Evolutionary conservation across 2,113 vertebrate genomes (phyloP), one percentile per base, ranked within the genome.

Genomic region (Urocolius indicus): DNA sequence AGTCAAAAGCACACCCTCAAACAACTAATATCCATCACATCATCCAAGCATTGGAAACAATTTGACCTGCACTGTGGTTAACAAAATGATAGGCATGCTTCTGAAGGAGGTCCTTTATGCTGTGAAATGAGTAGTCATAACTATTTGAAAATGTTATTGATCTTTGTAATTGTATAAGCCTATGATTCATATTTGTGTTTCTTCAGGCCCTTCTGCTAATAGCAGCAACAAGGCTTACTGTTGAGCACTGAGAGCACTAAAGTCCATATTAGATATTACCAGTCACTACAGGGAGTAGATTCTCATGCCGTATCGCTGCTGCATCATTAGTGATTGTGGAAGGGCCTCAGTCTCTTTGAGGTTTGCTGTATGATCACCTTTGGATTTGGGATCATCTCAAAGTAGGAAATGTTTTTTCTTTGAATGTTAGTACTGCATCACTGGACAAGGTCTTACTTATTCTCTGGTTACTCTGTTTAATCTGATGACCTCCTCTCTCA

Each of bases 121-220:
- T 2, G 2, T 54, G 23, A 94, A 79, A 92, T 90, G 20, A 69
- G 83, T 88, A 0, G 0, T 77, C 65, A 84, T 38, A 86, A 32
- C 72, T 83, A 93, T 93, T 93, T 85, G 38, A 88, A 95, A 97
- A 74, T 66, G 59, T 20, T 74, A 65, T 15, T 48, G 36, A 16
- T 59, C 61, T 93, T 78, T 57, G 12, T 71, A 71, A 80, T 52
- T 63, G 6, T 84, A 52, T 71, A 34, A 90, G 18, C 32, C 36
- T 75, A 13, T 34, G 36, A 20, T 51, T 43, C 8, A 10, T 49
- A 8, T 73, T 79, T 90, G 23, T 54, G 30, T 84, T 84, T 86
- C 63, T 92, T 93, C 0, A 1, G 41, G 71, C 9, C 76, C 12
- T 74, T 59, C 32, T 45, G 30, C 26, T 85, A 59, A 54, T 1